Conservation (phyloP, 2,113 vertebrate genomes). For the Felis catus region F.catus_Fca126_mat1.0 CM031424.1:49729001-49729500, state of each 20-base stretch:
- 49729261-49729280: not conserved
- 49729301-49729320: not conserved
- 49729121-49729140: not conserved
- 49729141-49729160: not conserved
- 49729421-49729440: not conserved
- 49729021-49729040: not conserved
- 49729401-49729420: not conserved
- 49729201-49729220: not conserved
- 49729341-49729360: not conserved
- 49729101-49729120: not conserved
- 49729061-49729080: not conserved
- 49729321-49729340: not conserved
- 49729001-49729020: not conserved
- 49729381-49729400: not conserved
- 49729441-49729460: not conserved
- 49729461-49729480: not conserved
- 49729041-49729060: not conserved
- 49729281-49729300: not conserved
- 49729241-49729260: not conserved
- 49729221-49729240: not conserved
- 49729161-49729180: not conserved
- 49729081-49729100: not conserved
- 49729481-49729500: not conserved
- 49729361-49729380: not conserved
- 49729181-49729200: not conserved